Conservation (phyloP, 2,113 vertebrate species). For the Paracanthobrama guichenoti region DNA sequence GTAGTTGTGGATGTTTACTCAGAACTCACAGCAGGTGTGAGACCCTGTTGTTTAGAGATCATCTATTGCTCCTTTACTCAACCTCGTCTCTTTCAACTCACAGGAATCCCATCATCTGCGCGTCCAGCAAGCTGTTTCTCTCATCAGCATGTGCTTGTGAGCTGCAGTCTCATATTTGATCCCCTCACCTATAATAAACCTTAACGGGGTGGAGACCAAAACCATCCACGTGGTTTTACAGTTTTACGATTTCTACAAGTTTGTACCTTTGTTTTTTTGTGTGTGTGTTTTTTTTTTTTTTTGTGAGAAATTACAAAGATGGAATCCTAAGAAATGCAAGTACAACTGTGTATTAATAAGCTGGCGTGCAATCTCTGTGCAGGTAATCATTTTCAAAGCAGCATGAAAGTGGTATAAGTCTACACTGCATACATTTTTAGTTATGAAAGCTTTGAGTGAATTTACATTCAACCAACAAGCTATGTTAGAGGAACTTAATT, state of each 20-base stretch:
- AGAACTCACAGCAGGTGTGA: constrained; percentile 66
- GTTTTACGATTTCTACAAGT: too few species aligned
- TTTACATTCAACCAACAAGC: too few species aligned
- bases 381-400: neutral
- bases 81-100: constrained; percentile 7
- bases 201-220: neutral
- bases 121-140: constrained; percentile 21
- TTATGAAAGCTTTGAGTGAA: too few species aligned
- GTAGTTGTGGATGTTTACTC: constrained; percentile 71
- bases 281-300: neutral
- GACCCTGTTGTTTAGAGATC: constrained; percentile 35
- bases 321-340: neutral
- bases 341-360: neutral
- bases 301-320: neutral
- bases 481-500: too few species aligned
- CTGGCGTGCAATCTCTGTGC: neutral
- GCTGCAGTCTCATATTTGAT: constrained; percentile 10
- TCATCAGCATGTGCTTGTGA: constrained; percentile 31
- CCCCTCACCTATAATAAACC: constrained; percentile 26
- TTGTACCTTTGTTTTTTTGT: too few species aligned
- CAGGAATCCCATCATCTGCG: constrained; percentile 24
- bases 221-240: neutral
- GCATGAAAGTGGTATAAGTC: neutral
- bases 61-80: constrained; percentile 1
- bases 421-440: neutral